These are phyloP conservation scores for Acrocephalus arundinaceus DNA, from an alignment of 2,113 vertebrate genomes.

Conservation along the genomic window DNA sequence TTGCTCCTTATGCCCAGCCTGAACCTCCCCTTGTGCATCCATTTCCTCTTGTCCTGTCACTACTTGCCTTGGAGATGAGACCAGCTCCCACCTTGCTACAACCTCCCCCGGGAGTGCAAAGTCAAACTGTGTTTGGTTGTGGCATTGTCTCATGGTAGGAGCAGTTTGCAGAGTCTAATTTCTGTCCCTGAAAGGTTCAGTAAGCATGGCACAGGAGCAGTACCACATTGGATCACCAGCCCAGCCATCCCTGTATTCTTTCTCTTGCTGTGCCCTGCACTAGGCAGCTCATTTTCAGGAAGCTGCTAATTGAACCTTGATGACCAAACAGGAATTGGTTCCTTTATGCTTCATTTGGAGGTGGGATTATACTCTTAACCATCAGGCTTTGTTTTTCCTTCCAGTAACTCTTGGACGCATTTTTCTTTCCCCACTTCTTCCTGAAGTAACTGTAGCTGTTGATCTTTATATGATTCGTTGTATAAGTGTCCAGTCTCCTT, in stretches of 20 bases:
- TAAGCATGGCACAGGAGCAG: not conserved
- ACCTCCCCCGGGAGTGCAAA: not conserved
- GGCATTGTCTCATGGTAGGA: not conserved
- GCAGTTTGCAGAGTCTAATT: not conserved
- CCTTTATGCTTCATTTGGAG: not conserved
- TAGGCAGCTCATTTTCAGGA: not conserved
- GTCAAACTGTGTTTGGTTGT: not conserved
- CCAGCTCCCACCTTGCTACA: not conserved
- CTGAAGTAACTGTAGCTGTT: conserved; percentile 12
- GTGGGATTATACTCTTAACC: not conserved
- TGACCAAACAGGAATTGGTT: not conserved
- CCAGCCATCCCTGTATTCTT: not conserved
- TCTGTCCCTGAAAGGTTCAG: not conserved
- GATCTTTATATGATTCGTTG: not conserved
- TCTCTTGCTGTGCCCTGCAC: not conserved
- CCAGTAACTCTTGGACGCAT: not conserved
- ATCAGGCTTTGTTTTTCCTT: not conserved
- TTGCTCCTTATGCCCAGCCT: too few species aligned
- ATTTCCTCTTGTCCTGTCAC: not conserved
- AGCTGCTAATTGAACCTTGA: not conserved
- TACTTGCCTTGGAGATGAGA: not conserved
- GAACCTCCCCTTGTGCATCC: not conserved
- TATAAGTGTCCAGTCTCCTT: not conserved
- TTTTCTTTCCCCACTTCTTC: not conserved
- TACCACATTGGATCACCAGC: not conserved